Evolutionary conservation across 2,113 vertebrate species (phyloP).

Genomic region (Dermatemys mawii): DNA sequence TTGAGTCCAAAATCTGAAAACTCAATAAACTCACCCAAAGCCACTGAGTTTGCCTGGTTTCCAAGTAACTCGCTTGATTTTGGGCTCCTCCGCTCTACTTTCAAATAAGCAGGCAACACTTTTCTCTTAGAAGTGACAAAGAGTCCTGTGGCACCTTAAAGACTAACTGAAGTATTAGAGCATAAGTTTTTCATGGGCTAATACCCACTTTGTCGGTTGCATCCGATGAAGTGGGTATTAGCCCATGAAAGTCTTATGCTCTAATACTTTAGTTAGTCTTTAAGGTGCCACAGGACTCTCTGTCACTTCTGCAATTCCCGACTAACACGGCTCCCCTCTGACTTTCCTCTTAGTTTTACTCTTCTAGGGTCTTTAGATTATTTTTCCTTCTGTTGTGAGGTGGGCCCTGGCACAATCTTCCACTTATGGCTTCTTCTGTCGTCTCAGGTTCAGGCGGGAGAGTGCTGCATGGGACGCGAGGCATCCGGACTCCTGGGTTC

Average conservation of each 20-base stretch:
- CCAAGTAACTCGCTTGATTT: not conserved
- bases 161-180: too few species aligned
- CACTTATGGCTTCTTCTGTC: not conserved
- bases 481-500: not conserved
- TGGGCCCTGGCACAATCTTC: not conserved
- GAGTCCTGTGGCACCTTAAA: too few species aligned
- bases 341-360: not conserved
- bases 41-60: not conserved
- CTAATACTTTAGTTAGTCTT: too few species aligned
- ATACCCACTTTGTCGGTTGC: too few species aligned
- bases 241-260: too few species aligned
- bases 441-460: not conserved
- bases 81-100: not conserved
- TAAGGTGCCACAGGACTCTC: too few species aligned
- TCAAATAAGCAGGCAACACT: not conserved
- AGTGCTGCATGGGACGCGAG: not conserved
- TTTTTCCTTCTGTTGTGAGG: not conserved
- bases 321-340: too few species aligned
- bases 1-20: not conserved
- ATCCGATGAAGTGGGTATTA: too few species aligned
- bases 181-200: too few species aligned
- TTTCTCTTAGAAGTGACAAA: too few species aligned
- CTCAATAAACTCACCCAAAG: not conserved
- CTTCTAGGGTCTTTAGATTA: not conserved
- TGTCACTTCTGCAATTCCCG: too few species aligned